phyloP scores from a whole-genome alignment of 2,113 vertebrate genomes.

The Cephalophus harveyi region DNA sequence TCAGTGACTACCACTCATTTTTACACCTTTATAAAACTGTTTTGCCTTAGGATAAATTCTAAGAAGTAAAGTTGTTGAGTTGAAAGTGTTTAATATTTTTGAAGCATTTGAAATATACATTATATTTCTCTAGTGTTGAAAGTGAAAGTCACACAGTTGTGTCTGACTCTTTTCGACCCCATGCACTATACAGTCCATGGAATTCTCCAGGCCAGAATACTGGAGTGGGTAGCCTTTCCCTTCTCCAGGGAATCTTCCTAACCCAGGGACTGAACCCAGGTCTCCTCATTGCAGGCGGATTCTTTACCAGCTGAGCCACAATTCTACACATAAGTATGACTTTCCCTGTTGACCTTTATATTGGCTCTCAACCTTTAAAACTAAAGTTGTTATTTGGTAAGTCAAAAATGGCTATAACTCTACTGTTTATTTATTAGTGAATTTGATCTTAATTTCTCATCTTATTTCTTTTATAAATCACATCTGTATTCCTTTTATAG shows the following conservation, averaged over 20 bases:
- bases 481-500: not conserved
- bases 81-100: not conserved
- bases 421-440: not conserved
- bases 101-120: not conserved
- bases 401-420: not conserved
- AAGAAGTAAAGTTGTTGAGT: not conserved
- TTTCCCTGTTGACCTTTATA: not conserved
- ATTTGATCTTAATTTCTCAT: not conserved
- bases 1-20: not conserved
- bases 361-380: not conserved
- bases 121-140: not conserved
- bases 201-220: not conserved
- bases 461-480: not conserved
- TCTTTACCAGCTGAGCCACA: not conserved
- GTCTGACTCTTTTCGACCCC: not conserved
- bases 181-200: not conserved
- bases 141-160: not conserved
- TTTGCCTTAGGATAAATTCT: not conserved
- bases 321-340: not conserved
- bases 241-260: not conserved
- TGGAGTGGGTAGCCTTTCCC: not conserved
- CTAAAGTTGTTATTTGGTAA: not conserved
- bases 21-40: not conserved
- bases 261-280: not conserved
- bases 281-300: not conserved